These are phyloP conservation scores for Andricus quercusramuli DNA, from an alignment of 2,888 invertebrate species.

Conservation along the genomic window DNA sequence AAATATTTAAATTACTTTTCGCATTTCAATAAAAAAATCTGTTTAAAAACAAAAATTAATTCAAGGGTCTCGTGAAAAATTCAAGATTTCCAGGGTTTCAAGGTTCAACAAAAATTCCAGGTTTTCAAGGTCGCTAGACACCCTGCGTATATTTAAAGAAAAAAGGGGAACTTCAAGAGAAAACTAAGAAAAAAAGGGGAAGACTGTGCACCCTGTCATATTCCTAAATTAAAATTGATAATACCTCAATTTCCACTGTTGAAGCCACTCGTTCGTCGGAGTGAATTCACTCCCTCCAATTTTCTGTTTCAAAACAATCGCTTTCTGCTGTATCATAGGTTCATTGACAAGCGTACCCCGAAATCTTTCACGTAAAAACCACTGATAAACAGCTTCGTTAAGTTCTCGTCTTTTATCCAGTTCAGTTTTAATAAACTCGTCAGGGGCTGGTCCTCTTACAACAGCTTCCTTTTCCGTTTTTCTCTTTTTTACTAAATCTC, in stretches of 20 bases:
- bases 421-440: neutral
- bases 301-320: neutral
- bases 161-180: too few relatives aligned
- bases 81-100: too few relatives aligned
- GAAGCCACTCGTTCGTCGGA: conserved; percentile 2
- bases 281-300: neutral
- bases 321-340: conserved; percentile 2
- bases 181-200: too few relatives aligned
- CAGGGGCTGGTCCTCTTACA: neutral
- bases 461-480: neutral
- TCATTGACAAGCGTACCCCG: neutral
- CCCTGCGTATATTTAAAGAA: too few relatives aligned
- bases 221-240: neutral
- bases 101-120: too few relatives aligned
- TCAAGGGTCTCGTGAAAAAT: too few relatives aligned
- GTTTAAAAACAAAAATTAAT: too few relatives aligned
- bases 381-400: neutral
- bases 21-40: too few relatives aligned
- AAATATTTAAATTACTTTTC: too few relatives aligned
- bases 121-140: too few relatives aligned
- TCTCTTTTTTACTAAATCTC: neutral
- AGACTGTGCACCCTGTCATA: too few relatives aligned
- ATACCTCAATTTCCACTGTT: neutral
- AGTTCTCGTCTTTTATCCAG: neutral
- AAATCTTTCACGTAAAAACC: neutral